A percentile compares a stretch with the other conserved stretches of the same genome.
Conservation (phyloP, 2,797 vertebrate genomes). For the Yasuhikotakia modesta region DNA sequence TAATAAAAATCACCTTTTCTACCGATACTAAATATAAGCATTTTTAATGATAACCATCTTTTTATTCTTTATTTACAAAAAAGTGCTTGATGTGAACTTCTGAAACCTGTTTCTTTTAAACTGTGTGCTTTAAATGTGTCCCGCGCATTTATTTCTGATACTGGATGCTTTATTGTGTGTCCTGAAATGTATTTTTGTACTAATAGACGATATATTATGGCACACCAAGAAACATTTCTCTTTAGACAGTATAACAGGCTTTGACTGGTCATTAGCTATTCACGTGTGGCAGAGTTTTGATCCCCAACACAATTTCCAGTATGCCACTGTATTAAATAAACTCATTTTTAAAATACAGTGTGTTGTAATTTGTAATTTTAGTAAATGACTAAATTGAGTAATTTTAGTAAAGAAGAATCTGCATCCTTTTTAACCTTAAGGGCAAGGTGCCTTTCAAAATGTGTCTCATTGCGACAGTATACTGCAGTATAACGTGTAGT, state of each 20-base stretch:
- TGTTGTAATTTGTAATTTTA: neutral
- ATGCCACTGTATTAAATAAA: constrained; percentile 94
- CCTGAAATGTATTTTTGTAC: constrained; percentile 99
- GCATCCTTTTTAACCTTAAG: neutral
- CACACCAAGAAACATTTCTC: constrained; percentile 90
- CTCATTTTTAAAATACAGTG: constrained; percentile 92
- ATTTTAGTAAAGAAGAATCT: neutral
- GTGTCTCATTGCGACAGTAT: neutral
- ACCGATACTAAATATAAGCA: constrained; percentile 78
- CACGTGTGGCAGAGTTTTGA: constrained; percentile 88
- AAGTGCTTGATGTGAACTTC: constrained; percentile 86
- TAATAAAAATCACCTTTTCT: constrained; percentile 90
- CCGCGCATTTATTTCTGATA: constrained; percentile 92
- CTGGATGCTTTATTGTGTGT: constrained; percentile 94
- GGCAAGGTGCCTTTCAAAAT: constrained; percentile 27
- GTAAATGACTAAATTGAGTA: too few species aligned
- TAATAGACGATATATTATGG: constrained; percentile 99
- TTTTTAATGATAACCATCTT: constrained; percentile 84
- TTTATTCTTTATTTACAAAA: constrained; percentile 73
- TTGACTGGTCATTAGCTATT: constrained; percentile 91
- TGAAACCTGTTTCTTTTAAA: constrained; percentile 74
- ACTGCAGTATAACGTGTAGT: constrained; percentile 19
- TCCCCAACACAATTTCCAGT: constrained; percentile 92
- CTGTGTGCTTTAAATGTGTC: constrained; percentile 75
- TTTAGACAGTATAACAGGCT: constrained; percentile 93